These are phyloP conservation scores for Cassiopea xamachana DNA, from an alignment of 30 jellyfish, hydroid and myxozoan genomes.

Conservation along the genomic window DNA sequence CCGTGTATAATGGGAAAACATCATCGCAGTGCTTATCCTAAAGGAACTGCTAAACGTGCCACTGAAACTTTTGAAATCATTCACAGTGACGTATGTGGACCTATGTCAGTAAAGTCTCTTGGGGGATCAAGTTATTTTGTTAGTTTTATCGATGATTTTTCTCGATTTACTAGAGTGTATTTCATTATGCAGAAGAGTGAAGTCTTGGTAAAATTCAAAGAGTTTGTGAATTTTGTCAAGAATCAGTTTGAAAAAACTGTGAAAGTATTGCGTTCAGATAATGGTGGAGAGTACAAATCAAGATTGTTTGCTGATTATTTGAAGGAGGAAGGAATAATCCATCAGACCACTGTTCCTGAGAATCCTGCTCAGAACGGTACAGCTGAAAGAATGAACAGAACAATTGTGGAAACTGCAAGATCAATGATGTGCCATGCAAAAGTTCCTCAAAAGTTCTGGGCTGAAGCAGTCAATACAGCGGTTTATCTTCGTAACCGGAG, in stretches of 20 bases:
- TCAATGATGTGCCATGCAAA: slow-evolving; percentile 55
- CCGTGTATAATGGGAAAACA: slow-evolving; percentile 63
- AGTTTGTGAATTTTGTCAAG: slow-evolving; percentile 22
- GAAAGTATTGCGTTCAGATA: slow-evolving; percentile 43
- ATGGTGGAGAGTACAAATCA: slow-evolving; percentile 64
- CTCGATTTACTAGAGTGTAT: slow-evolving; percentile 40
- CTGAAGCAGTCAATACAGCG: slow-evolving; percentile 66
- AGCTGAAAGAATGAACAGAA: slow-evolving; percentile 57
- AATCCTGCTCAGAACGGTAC: slow-evolving; percentile 63
- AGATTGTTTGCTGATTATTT: slow-evolving; percentile 18
- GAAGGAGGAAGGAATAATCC: slow-evolving; percentile 19
- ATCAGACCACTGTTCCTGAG: slow-evolving; percentile 44
- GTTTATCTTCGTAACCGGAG: slow-evolving; percentile 49
- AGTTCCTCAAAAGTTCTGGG: slow-evolving; percentile 54
- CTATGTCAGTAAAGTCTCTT: slow-evolving; percentile 37
- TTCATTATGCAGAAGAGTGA: slow-evolving; percentile 20
- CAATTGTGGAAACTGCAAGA: slow-evolving; percentile 50
- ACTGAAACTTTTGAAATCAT: slow-evolving; percentile 36
- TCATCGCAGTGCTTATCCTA: slow-evolving; percentile 56
- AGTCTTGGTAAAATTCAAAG: slow-evolving; percentile 32
- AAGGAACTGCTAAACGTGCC: slow-evolving; percentile 38
- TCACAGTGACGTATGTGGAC: slow-evolving; percentile 53
- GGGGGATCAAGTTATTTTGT: slow-evolving; percentile 61
- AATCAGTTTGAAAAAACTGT: slow-evolving; percentile 29
- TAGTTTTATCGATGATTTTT: slow-evolving; percentile 57